phyloP scores from a whole-genome alignment of 2,888 invertebrate species.

The Agrochola lota region DNA sequence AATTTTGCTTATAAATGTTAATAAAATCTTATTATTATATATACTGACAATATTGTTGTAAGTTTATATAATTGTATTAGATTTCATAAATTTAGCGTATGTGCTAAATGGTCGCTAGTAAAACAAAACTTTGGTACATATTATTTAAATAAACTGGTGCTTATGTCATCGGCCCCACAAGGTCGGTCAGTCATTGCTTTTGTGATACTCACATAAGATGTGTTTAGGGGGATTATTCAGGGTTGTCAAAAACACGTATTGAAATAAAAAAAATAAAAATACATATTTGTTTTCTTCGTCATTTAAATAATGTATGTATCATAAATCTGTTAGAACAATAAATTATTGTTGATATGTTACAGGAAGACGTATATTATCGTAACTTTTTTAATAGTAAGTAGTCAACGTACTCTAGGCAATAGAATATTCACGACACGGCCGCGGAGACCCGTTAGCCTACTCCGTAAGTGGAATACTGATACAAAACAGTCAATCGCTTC shows the following conservation, averaged over 20 bases:
- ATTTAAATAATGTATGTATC: not conserved
- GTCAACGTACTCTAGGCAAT: slow-evolving; percentile 67
- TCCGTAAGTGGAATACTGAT: slow-evolving; percentile 81
- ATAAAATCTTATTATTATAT: slow-evolving; percentile 23
- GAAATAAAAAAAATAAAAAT: not conserved
- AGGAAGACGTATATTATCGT: slow-evolving; percentile 43
- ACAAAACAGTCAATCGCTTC: slow-evolving; percentile 72
- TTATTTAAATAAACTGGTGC: slow-evolving; percentile 12
- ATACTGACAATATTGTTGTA: slow-evolving; percentile 2
- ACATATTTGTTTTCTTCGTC: not conserved
- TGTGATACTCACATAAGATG: slow-evolving; percentile 10
- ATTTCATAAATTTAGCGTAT: slow-evolving; percentile 4
- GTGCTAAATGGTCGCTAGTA: not conserved
- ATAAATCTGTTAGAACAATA: too few species aligned
- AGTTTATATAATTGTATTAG: slow-evolving; percentile 9
- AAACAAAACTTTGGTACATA: slow-evolving; percentile 5
- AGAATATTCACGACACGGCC: slow-evolving; percentile 78
- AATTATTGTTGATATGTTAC: slow-evolving; percentile 50
- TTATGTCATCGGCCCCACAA: slow-evolving; percentile 43
- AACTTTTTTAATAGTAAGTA: slow-evolving; percentile 48
- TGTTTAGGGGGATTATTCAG: slow-evolving; percentile 23
- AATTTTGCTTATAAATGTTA: slow-evolving; percentile 15
- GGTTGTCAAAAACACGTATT: slow-evolving; percentile 29
- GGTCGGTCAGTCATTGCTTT: slow-evolving; percentile 37
- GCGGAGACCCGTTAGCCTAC: slow-evolving; percentile 81